phyloP scores from a whole-genome alignment of 2,888 invertebrate genomes.

The Euzophera pinguis region DNA sequence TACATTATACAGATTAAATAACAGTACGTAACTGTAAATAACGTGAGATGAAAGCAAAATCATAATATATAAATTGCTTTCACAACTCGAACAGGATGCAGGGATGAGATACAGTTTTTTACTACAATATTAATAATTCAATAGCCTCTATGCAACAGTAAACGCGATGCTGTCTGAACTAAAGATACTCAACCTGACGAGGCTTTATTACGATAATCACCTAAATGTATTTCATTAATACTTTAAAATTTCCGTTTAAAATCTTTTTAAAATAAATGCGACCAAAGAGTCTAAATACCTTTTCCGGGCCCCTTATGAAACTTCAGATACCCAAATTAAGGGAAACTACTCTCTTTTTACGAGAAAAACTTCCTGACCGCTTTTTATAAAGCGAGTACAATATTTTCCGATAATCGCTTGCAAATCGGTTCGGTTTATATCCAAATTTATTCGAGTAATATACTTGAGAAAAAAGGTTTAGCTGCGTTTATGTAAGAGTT shows the following conservation, averaged over 20 bases:
- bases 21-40: too few species aligned
- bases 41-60: too few species aligned
- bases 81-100: too few species aligned
- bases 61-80: too few species aligned
- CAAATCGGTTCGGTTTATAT: constrained; percentile 28
- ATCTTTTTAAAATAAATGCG: background rate
- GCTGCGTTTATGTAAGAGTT: constrained; percentile 3
- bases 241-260: background rate
- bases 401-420: constrained; percentile 28
- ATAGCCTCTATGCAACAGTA: too few species aligned
- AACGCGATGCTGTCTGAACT: too few species aligned
- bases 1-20: too few species aligned
- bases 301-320: background rate
- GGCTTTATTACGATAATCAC: too few species aligned
- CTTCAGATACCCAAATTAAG: constrained; percentile 12
- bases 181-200: too few species aligned
- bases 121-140: too few species aligned
- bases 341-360: constrained; percentile 12
- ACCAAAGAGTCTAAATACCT: background rate
- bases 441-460: constrained; percentile 27
- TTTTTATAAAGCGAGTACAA: constrained; percentile 30
- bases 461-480: constrained; percentile 21
- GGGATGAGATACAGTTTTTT: too few species aligned
- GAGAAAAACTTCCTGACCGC: constrained; percentile 14
- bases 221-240: too few species aligned